These are phyloP conservation scores for Dasyprocta punctata DNA, from an alignment of 2,113 vertebrate species.

Conservation along the genomic window DNA sequence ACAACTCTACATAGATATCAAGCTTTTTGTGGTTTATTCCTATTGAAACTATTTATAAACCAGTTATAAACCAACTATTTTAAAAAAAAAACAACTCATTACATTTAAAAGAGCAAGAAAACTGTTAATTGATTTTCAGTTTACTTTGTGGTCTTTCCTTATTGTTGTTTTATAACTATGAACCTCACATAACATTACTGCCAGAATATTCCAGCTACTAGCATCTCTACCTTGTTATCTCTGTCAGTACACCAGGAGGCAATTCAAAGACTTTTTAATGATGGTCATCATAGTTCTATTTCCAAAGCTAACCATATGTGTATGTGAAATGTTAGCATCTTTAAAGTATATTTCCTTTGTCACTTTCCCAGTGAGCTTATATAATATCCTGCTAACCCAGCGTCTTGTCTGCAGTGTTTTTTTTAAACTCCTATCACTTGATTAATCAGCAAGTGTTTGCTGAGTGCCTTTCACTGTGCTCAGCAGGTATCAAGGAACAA, in stretches of 20 bases:
- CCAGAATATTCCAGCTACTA: background rate
- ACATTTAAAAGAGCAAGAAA: background rate
- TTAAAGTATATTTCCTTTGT: background rate
- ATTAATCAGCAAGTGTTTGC: background rate
- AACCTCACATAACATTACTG: background rate
- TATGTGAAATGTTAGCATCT: background rate
- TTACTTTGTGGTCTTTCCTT: background rate
- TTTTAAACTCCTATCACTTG: background rate
- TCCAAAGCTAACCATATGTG: background rate
- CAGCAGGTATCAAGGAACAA: background rate
- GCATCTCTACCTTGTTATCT: background rate
- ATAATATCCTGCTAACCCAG: background rate
- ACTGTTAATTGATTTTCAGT: background rate
- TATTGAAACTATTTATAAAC: background rate
- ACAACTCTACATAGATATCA: background rate
- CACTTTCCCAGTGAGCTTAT: background rate
- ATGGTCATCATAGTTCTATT: background rate
- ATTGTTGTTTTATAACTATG: background rate
- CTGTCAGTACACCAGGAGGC: background rate
- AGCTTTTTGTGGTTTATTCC: background rate
- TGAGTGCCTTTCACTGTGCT: background rate
- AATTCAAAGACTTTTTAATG: background rate
- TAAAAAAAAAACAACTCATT: background rate
- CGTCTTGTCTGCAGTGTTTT: background rate
- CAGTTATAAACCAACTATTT: too few species aligned